phyloP scores from a whole-genome alignment of 92 coral and sea anemone genomes.

The Epizoanthus rinbou region DNA sequence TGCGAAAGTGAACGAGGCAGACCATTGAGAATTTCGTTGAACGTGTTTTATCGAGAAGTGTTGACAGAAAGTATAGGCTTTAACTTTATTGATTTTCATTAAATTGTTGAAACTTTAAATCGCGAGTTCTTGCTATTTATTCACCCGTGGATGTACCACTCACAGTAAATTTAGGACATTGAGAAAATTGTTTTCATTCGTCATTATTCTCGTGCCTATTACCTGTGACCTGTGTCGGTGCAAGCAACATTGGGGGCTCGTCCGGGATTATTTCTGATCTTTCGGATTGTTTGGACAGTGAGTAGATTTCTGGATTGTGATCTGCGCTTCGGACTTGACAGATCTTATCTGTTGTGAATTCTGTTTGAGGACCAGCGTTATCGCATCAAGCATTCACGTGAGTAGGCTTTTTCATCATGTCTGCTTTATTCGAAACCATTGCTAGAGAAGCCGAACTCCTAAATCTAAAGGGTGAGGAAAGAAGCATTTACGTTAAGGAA shows the following conservation, averaged over 20 bases:
- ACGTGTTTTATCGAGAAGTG: no score
- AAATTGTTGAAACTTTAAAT: conserved; percentile 5
- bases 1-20: no score
- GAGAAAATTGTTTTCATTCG: background rate
- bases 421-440: conserved; percentile 15
- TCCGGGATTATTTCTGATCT: conserved; percentile 1
- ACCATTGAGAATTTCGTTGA: no score
- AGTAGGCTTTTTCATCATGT: background rate
- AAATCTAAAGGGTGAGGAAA: background rate
- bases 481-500: conserved; percentile 6
- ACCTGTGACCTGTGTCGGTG: no score
- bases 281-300: conserved; percentile 12
- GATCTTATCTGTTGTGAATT: conserved; percentile 1
- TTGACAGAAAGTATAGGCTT: background rate
- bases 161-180: no score
- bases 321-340: conserved; percentile 14
- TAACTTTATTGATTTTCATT: conserved; percentile 5
- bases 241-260: no score
- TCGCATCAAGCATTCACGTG: conserved; percentile 9
- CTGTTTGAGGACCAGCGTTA: background rate
- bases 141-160: background rate
- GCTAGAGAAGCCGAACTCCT: conserved; percentile 16
- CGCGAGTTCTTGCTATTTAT: background rate
- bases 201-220: background rate
- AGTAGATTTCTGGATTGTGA: conserved; percentile 3